phyloP scores from a whole-genome alignment of 1,140 invertebrate species.

The Camponotus floridanus region DNA sequence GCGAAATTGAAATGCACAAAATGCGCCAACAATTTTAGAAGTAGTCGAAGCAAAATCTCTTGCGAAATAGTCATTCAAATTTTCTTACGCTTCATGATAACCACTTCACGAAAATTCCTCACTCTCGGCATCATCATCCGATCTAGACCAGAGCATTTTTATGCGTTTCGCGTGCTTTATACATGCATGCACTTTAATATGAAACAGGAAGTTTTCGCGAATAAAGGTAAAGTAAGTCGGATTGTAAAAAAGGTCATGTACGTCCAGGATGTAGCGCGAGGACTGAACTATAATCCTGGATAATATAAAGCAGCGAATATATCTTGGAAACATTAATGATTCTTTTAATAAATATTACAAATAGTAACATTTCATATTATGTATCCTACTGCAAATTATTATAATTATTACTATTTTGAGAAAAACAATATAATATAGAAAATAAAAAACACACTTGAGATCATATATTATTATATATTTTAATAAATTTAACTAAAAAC shows the following conservation, averaged over 20 bases:
- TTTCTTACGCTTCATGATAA: conserved; percentile 8
- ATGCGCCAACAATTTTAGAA: background rate
- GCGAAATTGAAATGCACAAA: conserved; percentile 20
- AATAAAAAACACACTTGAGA: background rate
- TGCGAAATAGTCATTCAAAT: conserved; percentile 15
- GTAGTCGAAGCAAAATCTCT: conserved; percentile 7
- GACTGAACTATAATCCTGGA: background rate
- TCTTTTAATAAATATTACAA: too few relatives aligned
- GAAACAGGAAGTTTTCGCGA: conserved; percentile 29
- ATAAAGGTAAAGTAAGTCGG: conserved; percentile 27
- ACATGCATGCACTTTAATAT: conserved; percentile 30
- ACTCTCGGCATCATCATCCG: conserved; percentile 9
- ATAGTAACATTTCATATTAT: too few relatives aligned
- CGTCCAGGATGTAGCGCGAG: background rate
- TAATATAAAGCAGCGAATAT: background rate
- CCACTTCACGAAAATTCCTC: conserved; percentile 2
- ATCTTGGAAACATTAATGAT: conserved; percentile 1
- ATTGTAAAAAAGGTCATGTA: conserved; percentile 24
- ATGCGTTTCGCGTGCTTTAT: conserved; percentile 37
- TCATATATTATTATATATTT: background rate
- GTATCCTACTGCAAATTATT: background rate
- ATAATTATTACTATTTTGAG: background rate
- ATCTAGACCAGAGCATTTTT: background rate
- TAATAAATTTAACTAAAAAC: background rate
- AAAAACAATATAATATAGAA: background rate